Percentiles rank a stretch among this genome's conserved stretches.
Evolutionary conservation across 2,797 vertebrate species (phyloP).

Genomic region (Morelia viridis): DNA sequence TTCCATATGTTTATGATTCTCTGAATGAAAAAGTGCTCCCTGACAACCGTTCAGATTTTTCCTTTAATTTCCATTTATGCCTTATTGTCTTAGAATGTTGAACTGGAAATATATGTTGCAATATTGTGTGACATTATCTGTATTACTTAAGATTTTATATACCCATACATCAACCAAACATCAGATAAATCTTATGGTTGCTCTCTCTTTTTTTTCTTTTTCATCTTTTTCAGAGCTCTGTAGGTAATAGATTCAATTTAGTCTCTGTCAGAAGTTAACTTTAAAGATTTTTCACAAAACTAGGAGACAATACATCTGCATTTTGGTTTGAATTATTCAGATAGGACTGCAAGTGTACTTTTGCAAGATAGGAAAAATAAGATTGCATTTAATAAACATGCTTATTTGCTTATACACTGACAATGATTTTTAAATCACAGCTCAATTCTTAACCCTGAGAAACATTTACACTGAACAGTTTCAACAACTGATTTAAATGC

Average conservation of each 20-base stretch:
- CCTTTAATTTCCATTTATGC: constrained; percentile 81
- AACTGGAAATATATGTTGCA: constrained; percentile 80
- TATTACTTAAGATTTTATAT: constrained; percentile 82
- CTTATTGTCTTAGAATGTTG: constrained; percentile 81
- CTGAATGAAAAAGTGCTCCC: constrained; percentile 78
- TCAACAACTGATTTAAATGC: background rate
- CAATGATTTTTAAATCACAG: background rate
- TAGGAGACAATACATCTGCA: constrained; percentile 67
- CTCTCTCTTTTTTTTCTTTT: constrained; percentile 54
- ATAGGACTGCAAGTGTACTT: constrained; percentile 46
- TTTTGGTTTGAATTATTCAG: constrained; percentile 69
- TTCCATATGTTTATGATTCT: constrained; percentile 82
- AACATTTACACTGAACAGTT: background rate
- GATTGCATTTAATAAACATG: background rate
- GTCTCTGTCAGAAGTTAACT: constrained; percentile 76
- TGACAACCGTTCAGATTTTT: constrained; percentile 76
- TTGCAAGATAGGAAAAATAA: constrained; percentile 52
- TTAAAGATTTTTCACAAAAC: constrained; percentile 74
- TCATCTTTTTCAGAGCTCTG: constrained; percentile 64
- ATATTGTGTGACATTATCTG: constrained; percentile 81
- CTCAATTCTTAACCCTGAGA: background rate
- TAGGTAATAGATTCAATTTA: constrained; percentile 78
- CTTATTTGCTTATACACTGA: constrained; percentile 31
- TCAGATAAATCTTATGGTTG: constrained; percentile 75
- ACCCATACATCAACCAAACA: constrained; percentile 77